A percentile compares a stretch with the other conserved stretches of the same genome.
Conservation (phyloP, 1,140 invertebrate species). For the Subanguina moxae region DNA sequence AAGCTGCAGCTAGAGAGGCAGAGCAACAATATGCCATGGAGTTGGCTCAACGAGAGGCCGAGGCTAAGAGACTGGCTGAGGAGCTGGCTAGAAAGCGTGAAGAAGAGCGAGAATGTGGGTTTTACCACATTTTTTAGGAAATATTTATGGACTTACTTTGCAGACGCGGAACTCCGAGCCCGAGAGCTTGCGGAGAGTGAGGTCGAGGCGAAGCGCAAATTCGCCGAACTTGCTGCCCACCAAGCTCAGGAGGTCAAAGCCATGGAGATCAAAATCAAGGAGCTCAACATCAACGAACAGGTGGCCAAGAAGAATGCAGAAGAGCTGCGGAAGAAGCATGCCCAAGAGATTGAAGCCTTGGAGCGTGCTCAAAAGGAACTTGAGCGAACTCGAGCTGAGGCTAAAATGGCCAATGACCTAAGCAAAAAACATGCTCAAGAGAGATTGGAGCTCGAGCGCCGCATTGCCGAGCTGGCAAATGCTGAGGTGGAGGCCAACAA, state of each 20-base stretch:
- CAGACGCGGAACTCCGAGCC: background rate
- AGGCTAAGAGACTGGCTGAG: background rate
- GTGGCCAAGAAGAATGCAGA: background rate
- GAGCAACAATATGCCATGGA: background rate
- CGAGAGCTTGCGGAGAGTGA: background rate
- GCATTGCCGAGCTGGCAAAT: background rate
- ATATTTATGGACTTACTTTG: no score
- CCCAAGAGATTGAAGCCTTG: no score
- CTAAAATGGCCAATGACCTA: background rate
- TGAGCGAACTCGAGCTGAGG: slow-evolving; percentile 1
- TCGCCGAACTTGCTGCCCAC: background rate
- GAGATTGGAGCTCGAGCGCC: background rate
- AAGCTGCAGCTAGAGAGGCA: background rate
- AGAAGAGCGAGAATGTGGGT: background rate
- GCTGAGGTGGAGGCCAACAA: background rate
- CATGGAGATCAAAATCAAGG: background rate
- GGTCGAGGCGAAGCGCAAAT: background rate
- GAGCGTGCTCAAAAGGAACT: background rate
- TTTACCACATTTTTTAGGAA: no score
- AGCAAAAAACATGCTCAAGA: background rate
- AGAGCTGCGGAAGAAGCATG: background rate
- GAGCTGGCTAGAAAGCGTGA: background rate
- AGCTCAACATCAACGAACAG: background rate
- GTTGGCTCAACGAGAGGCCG: background rate
- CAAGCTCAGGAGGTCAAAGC: background rate